Base-by-base conservation (phyloP, 2,797 vertebrate species). In the Sebastes steindachneri region DNA sequence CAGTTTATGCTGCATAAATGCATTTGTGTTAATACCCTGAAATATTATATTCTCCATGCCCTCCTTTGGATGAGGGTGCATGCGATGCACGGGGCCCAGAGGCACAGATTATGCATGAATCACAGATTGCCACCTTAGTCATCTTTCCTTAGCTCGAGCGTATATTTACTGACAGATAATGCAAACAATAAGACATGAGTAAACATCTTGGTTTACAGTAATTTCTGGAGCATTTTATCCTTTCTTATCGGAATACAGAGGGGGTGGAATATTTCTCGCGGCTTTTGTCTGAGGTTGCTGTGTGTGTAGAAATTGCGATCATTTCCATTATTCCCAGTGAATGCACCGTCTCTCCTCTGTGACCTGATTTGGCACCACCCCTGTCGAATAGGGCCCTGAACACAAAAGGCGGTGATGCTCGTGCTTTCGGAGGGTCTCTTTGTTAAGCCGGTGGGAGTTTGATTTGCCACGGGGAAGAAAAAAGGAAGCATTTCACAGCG, bases 141-240 rank as follows among this genome's bases (percentile, higher is more conserved):
- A 62, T 86, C 78, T 85, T 64, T 55, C 72, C 79, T 72, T 6
- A 26, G 80, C 85, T 82, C 31, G 1, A 53, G 77, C 72, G 19
- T 25, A 62, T 73, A 82, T 92, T 92, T 83, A 69, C 86, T 5
- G 65, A 77, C 77, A 66, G 73, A 93, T 89, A 90, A 91, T 33
- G 60, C 80, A 69, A 86, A 89, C 88, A 87, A 80, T 89, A 79
- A 87, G 84, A 89, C 85, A 78, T 19, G 73, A 80, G 86, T 89
- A 91, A 94, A 93, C 86, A 90, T 90, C 74, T 77, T 25, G 84
- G 74, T 89, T 90, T 88, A 88, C 91, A 89, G 68, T 88, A 73
- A 91, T 92, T 92, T 91, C 84, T 77, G 79, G n/a, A 79, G 87
- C 79, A 45, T 89, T 87, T 85, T 62, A 70, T 82, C 84, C 84